These are phyloP conservation scores for Urechis unicinctus DNA, from an alignment of 2,888 invertebrate species.

Conservation along the genomic window DNA sequence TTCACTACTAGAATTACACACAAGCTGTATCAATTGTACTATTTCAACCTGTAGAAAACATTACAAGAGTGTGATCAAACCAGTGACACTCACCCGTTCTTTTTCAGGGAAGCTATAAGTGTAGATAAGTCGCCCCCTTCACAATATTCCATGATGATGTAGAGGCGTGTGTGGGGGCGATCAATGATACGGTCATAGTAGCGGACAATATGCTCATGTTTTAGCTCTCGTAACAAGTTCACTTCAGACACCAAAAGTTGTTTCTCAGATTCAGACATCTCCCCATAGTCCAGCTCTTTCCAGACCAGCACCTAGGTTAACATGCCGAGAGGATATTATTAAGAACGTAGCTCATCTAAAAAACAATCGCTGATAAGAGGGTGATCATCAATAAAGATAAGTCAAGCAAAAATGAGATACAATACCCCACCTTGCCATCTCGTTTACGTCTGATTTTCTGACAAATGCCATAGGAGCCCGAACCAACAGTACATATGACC, in stretches of 20 bases:
- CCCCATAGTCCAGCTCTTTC: slow-evolving; percentile 61
- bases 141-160: slow-evolving; percentile 63
- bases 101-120: slow-evolving; percentile 55
- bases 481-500: slow-evolving; percentile 58
- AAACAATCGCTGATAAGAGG: neutral
- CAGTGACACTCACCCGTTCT: slow-evolving; percentile 35
- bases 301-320: slow-evolving; percentile 54
- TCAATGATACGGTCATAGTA: slow-evolving; percentile 59
- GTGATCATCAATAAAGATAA: too few species aligned
- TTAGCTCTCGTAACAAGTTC: slow-evolving; percentile 55
- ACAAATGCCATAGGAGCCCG: slow-evolving; percentile 59
- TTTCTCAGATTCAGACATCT: slow-evolving; percentile 56
- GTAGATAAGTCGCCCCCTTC: slow-evolving; percentile 59
- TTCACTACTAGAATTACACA: too few species aligned
- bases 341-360: neutral
- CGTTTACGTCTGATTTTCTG: slow-evolving; percentile 59
- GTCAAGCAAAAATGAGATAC: neutral
- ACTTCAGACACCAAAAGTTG: slow-evolving; percentile 58
- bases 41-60: too few species aligned
- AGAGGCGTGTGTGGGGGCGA: slow-evolving; percentile 57
- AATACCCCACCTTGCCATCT: slow-evolving; percentile 51
- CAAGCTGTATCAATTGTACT: too few species aligned
- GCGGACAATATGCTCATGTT: slow-evolving; percentile 58
- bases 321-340: neutral
- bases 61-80: too few species aligned